Percentiles rank a stretch among this genome's conserved stretches.
Evolutionary conservation across 1,140 invertebrate species (phyloP).

Genomic region (Mylabris phalerata): DNA sequence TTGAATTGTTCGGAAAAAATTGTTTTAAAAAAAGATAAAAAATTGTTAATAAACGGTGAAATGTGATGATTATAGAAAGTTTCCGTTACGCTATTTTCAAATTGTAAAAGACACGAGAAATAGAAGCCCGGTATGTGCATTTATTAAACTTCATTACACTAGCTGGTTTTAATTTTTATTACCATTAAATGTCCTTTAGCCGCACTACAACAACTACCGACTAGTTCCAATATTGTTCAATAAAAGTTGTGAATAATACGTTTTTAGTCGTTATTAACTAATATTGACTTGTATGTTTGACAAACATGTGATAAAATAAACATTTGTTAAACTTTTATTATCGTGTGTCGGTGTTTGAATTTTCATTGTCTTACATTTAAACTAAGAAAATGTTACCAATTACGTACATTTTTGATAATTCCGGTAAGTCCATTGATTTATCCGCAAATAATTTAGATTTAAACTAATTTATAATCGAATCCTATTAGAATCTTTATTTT

Average conservation of each 20-base stretch:
- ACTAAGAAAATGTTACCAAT: too few relatives aligned
- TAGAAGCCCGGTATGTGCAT: constrained; percentile 9
- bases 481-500: too few relatives aligned
- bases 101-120: background rate
- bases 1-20: background rate
- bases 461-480: too few relatives aligned
- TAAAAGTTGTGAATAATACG: background rate
- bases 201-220: background rate
- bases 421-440: too few relatives aligned
- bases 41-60: constrained; percentile 9
- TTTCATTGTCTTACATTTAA: background rate
- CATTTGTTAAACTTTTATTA: constrained; percentile 4
- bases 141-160: background rate
- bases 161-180: background rate
- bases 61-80: too few relatives aligned
- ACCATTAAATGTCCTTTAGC: constrained; percentile 6
- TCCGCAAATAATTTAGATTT: too few relatives aligned
- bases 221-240: background rate
- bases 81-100: too few relatives aligned
- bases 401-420: too few relatives aligned
- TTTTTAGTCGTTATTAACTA: constrained; percentile 5
- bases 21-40: constrained; percentile 1
- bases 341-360: constrained; percentile 2
- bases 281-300: constrained; percentile 6
- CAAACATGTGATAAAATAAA: constrained; percentile 16